Evolutionary conservation across 37 sponge, comb jelly and placozoan genomes (phyloP), one percentile per base, ranked within the genome.

Genomic region (Dysidea cf. avara): DNA sequence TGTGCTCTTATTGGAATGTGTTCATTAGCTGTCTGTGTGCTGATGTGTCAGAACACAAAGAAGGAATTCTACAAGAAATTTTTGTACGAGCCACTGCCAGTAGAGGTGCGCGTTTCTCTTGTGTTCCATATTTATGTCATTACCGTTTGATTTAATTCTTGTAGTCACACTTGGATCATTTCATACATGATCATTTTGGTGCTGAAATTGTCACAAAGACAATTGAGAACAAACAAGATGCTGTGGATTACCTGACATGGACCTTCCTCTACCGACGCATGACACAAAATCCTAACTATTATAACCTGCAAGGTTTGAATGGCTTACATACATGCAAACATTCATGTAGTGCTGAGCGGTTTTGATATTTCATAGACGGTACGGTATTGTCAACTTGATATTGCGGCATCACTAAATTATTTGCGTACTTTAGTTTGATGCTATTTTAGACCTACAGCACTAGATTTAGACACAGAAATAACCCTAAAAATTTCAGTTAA

Each of bases 211-310:
- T 98, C 24, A 98, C 99, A 26, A 95, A 92, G 86, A 98, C 96
- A 1, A 80, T 98, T 3, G 96, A 95, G 74, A 98, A 95, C 86
- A 98, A 98, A 57, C 99, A 98, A 54, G 99, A 98, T 77, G 99
- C 99, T 13, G 99, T 98, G 40, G 99, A 98, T 74, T 98, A 98
- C 75, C 86, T 98, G 26, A 98, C 99, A 2, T 98, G 99, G 99
- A 94, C 99, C 56, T 95, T 95, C 81, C 71, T 98, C 49, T 98
- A 98, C 63, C 75, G 99, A 13, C 58, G 99, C 39, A 89, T 98
- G 83, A 98, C 96, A 20, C 96, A 87, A 56, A 98, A 98, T 78
- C 99, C 99, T 5, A 98, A 98, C 85, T 98, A 86, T 83, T 98
- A 98, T 81, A 95, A 95, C 71, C 80, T 98, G 29, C 99, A 98